These are phyloP conservation scores for Drosophila guanche DNA, from an alignment of 1,140 invertebrate genomes.

Conservation along the genomic window DNA sequence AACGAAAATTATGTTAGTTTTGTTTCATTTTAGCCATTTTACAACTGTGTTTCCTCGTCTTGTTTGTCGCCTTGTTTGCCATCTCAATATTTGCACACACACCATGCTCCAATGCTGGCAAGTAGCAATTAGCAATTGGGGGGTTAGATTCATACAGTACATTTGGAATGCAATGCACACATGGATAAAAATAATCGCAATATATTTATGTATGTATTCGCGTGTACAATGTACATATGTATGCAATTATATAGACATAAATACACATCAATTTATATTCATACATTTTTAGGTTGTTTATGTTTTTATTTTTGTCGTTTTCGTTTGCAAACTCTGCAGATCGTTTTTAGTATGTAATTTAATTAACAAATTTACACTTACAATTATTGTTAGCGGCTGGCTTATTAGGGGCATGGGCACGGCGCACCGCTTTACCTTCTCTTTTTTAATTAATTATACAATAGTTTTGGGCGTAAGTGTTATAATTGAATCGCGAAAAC, in stretches of 20 bases:
- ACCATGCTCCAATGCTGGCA: conserved; percentile 10
- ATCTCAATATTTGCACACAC: conserved; percentile 35
- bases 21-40: conserved; percentile 71
- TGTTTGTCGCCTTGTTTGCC: conserved; percentile 15
- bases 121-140: conserved; percentile 39
- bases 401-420: conserved; percentile 36
- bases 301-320: conserved; percentile 32
- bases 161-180: conserved; percentile 49
- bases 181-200: conserved; percentile 52
- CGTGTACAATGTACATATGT: conserved; percentile 8
- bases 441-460: conserved; percentile 20
- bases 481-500: conserved; percentile 44
- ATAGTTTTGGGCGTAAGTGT: conserved; percentile 34
- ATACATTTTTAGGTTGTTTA: conserved; percentile 26
- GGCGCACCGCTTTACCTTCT: conserved; percentile 14
- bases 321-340: conserved; percentile 58
- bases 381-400: conserved; percentile 65
- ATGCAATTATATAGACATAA: conserved; percentile 41
- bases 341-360: conserved; percentile 67
- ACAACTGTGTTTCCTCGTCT: conserved; percentile 47
- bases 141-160: conserved; percentile 42
- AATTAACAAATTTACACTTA: conserved; percentile 80
- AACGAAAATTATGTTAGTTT: conserved; percentile 77
- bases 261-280: conserved; percentile 54
- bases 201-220: conserved; percentile 17